Evolutionary conservation across 2,888 invertebrate genomes (phyloP), one percentile per base, ranked within the genome.

Genomic region (Xylota segnis): DNA sequence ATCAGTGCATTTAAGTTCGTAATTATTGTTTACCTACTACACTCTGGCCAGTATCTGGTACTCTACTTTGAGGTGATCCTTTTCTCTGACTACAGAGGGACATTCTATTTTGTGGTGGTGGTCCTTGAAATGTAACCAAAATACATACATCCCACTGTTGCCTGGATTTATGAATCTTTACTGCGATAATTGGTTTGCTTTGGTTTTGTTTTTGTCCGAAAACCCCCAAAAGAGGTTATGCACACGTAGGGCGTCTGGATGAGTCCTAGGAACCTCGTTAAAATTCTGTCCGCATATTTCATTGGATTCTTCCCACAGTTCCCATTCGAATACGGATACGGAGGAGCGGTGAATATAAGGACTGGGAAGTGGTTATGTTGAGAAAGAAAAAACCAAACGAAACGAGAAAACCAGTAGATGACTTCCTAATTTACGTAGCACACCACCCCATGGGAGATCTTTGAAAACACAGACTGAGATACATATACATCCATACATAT

Each of bases 241-340:
- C 56, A 58, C 75, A 65, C 63, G 74, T 63, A 54, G 14, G 59
- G 10, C 43, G 32, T 43, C 14, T n/a, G n/a, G 34, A 10, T 45
- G 37, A 37, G 12, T 37, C 37, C 27, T 47, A 37, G 4, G 29
- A 45, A 50, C 37, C 65, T 79, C 43, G 72, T 79, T 79, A 72
- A 79, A 59, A 79, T 79, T 72, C 79, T 50, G 40, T 65, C 9
- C 52, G 79, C 79, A 79, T 79, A 79, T 79, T 79, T 79, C 32
- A 79, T 79, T 79, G 65, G 72, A 45, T 72, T 47, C 66, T 56
- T 7, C 16, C 40, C 45, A n/a, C n/a, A 61, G 52, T 40, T 54
- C 10, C 37, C 52, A 59, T 50, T 32, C 43, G 43, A 34, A 47
- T 29, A n/a, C n/a, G n/a, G n/a, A n/a, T n/a, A n/a, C n/a, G n/a